These are phyloP conservation scores for Timema cristinae DNA, from an alignment of 2,888 invertebrate species.

Conservation along the genomic window DNA sequence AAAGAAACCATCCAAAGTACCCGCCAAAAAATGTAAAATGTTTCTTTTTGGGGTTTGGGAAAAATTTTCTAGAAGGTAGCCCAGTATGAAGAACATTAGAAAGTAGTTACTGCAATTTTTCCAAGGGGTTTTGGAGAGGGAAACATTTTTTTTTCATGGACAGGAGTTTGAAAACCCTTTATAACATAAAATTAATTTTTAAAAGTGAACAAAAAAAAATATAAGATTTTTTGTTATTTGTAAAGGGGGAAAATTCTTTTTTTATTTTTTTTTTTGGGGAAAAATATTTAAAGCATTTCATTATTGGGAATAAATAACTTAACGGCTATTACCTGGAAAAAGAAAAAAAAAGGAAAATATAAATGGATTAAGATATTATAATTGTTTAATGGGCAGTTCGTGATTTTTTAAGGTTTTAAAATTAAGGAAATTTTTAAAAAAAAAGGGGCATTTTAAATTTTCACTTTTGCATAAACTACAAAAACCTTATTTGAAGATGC, in stretches of 20 bases:
- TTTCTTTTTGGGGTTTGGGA: slow-evolving; percentile 67
- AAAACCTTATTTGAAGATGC: too few species aligned
- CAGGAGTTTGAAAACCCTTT: slow-evolving; percentile 68
- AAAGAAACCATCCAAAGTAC: slow-evolving; percentile 85
- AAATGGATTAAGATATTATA: too few species aligned
- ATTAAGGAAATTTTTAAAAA: too few species aligned
- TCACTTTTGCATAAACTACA: too few species aligned
- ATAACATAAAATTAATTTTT: slow-evolving; percentile 39
- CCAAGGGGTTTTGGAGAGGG: slow-evolving; percentile 77
- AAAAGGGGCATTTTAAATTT: too few species aligned
- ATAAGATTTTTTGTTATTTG: not conserved
- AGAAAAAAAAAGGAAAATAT: too few species aligned
- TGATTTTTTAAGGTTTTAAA: too few species aligned
- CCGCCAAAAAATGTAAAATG: slow-evolving; percentile 82
- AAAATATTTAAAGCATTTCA: not conserved
- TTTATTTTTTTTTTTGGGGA: not conserved
- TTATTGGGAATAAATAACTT: not conserved
- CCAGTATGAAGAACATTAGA: slow-evolving; percentile 74
- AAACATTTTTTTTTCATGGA: slow-evolving; percentile 76
- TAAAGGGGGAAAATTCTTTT: not conserved
- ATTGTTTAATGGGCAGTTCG: too few species aligned
- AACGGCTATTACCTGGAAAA: not conserved
- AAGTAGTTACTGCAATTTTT: slow-evolving; percentile 73
- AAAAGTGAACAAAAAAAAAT: not conserved
- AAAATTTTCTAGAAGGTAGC: slow-evolving; percentile 74